Evolutionary conservation across 2,113 vertebrate species (phyloP), one percentile per base, ranked within the genome.

Genomic region (Emydura subglobosa): DNA sequence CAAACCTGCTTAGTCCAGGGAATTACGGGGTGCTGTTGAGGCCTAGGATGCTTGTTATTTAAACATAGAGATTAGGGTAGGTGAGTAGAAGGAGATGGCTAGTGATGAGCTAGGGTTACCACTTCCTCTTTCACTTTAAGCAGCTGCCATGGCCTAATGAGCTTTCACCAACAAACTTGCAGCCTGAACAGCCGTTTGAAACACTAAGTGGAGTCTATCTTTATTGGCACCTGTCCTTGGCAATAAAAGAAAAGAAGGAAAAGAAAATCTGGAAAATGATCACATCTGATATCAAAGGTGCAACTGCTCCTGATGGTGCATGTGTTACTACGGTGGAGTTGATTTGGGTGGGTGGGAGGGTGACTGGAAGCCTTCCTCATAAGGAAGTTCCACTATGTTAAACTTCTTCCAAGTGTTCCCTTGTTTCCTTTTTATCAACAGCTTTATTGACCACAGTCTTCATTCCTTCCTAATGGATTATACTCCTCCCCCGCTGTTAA

Each of bases 51-150:
- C 17, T 74, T 8, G 13, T 34, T 34, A 61, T 61, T 24, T 74
- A 42, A 74, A 7, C 42, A 44, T 44, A 76, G 5, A 25, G n/a
- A 24, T 44, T 76, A 44, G 42, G 6, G 21, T 21, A 25, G 92
- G 17, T 1, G 54, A 88, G 59, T 51, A 79, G 65, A 91, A 96
- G 42, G 42, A 27, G 86, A 54, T 3, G 59, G 92, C 89, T 78
- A 82, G 83, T 68, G 86, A 82, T 86, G 85, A 51, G 13, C 1
- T 2, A 85, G 91, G 0, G 0, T n/a, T 34, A 74, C 74, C 42
- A 59, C 90, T 90, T 42, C 50, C 68, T 54, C 34, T n/a, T 85
- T 94, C 89, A 81, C 86, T 86, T 86, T 79, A 24, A 88, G 68
- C 42, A 76, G 31, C 44, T 61, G 39, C 2, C 79, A 86, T 88